phyloP scores from a whole-genome alignment of 2,797 vertebrate genomes.

The Sebastes vulpes region DNA sequence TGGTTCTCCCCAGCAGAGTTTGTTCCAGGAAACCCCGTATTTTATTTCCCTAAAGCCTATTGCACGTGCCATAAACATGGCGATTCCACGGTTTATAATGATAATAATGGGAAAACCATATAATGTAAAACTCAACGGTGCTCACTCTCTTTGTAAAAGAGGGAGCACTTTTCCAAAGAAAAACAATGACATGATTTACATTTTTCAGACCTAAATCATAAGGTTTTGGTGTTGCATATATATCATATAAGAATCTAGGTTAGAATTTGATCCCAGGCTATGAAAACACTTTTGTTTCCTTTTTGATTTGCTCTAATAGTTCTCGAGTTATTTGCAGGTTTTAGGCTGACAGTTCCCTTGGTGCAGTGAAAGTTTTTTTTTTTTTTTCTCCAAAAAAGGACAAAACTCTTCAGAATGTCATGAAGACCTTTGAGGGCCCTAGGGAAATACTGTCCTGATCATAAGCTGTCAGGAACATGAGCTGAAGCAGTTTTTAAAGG shows the following conservation, averaged over 20 bases:
- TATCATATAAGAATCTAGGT: not conserved
- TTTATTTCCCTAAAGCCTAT: not conserved
- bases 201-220: not conserved
- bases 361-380: not conserved
- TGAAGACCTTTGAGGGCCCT: not conserved
- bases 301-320: not conserved
- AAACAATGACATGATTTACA: not conserved
- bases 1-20: constrained; percentile 10
- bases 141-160: not conserved
- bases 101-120: not conserved
- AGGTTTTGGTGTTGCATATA: not conserved
- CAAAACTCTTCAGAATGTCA: constrained; percentile 22
- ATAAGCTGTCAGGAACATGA: constrained; percentile 28
- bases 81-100: not conserved
- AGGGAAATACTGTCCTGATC: constrained; percentile 30
- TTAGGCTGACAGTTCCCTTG: not conserved
- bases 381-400: not conserved
- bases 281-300: not conserved
- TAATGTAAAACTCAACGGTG: not conserved
- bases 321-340: not conserved
- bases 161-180: not conserved
- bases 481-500: constrained; percentile 8
- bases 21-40: constrained; percentile 12
- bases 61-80: not conserved
- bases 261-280: not conserved